Evolutionary conservation across 2,113 vertebrate species (phyloP).

Genomic region (human): GRCh38 chr17:36911001-36911500

Average conservation of each 20-base stretch:
- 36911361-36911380: neutral
- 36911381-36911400: neutral
- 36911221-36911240: neutral
- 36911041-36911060: neutral
- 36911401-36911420: conserved; percentile 7
- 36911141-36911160: neutral
- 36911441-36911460: neutral
- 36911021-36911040: neutral
- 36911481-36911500: neutral
- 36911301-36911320: neutral
- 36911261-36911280: neutral
- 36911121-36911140: neutral
- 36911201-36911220: neutral
- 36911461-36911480: neutral
- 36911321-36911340: neutral
- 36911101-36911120: neutral
- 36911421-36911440: neutral
- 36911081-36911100: neutral
- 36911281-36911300: neutral
- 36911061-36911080: neutral
- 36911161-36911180: neutral
- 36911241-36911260: neutral
- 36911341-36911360: conserved; percentile 6
- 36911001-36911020: neutral
- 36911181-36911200: neutral